Evolutionary conservation across 2,797 vertebrate species (phyloP).

Genomic region (Atherinosoma microstoma): DNA sequence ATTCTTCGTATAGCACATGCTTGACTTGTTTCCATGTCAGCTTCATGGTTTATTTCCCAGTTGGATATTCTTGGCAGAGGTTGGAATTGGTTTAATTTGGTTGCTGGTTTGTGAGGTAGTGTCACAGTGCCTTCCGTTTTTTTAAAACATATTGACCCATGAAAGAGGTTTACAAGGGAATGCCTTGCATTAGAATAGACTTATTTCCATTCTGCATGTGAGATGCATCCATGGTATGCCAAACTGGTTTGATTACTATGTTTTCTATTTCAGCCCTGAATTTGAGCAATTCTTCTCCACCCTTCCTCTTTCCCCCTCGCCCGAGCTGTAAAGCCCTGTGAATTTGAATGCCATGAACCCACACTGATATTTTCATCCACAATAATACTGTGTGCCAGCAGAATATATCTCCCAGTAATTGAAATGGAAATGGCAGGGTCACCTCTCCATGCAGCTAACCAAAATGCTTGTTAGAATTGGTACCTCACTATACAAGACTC

Average conservation of each 20-base stretch:
- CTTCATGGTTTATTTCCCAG: constrained; percentile 26
- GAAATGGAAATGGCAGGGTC: constrained; percentile 50
- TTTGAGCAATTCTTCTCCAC: constrained; percentile 19
- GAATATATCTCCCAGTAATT: constrained; percentile 53
- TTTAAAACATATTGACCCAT: constrained; percentile 16
- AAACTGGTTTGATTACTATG: constrained; percentile 37
- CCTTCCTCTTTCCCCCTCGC: constrained; percentile 29
- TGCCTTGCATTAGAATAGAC: constrained; percentile 39
- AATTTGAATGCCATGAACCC: constrained; percentile 48
- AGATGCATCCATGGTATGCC: constrained; percentile 26
- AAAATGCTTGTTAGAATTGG: constrained; percentile 45
- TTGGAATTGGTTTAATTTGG: constrained; percentile 47
- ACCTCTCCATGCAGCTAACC: constrained; percentile 37
- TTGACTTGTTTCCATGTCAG: constrained; percentile 33
- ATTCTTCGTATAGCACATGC: constrained; percentile 7
- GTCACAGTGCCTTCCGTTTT: constrained; percentile 3
- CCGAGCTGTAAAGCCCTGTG: constrained; percentile 36
- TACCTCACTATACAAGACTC: constrained; percentile 12
- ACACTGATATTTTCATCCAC: constrained; percentile 61
- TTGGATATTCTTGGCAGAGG: constrained; percentile 46
- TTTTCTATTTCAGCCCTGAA: constrained; percentile 30
- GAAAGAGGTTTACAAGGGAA: constrained; percentile 24
- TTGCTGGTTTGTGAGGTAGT: constrained; percentile 34
- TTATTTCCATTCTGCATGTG: constrained; percentile 39
- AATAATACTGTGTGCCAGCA: constrained; percentile 25